Evolutionary conservation across 2,113 vertebrate species (phyloP).

Genomic region (Engraulis encrasicolus): DNA sequence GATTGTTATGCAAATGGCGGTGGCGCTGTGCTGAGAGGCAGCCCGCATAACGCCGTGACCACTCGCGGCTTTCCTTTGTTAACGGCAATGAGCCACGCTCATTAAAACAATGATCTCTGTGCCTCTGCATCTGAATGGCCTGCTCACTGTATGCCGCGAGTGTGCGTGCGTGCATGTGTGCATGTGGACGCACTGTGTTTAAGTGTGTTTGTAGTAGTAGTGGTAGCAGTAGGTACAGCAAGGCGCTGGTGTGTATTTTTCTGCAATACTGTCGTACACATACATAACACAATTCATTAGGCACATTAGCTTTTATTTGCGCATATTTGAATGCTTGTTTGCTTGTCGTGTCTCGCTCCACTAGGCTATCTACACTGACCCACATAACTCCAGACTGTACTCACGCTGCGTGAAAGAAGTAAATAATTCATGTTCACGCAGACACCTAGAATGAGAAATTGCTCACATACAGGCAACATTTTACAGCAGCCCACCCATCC

Average conservation of each 20-base stretch:
- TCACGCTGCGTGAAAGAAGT: neutral
- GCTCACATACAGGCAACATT: no score
- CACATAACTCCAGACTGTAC: neutral
- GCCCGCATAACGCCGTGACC: neutral
- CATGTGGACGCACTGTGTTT: no score
- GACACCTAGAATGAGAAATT: no score
- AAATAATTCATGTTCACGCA: neutral
- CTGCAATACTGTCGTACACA: neutral
- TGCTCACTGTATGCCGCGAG: neutral
- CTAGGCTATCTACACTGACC: neutral
- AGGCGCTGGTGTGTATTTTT: neutral
- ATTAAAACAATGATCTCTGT: conserved; percentile 12
- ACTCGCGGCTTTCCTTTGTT: conserved; percentile 1
- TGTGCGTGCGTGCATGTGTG: conserved; percentile 1
- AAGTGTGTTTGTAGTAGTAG: no score
- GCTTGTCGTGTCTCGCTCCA: neutral
- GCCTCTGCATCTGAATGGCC: conserved; percentile 1
- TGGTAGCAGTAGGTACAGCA: neutral
- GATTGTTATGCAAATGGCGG: neutral
- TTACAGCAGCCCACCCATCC: no score
- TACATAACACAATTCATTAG: no score
- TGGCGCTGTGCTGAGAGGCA: neutral
- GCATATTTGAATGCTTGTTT: neutral
- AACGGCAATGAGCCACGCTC: neutral
- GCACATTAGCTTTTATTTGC: no score